Evolutionary conservation across 2,888 invertebrate species (phyloP).

Genomic region (Leptopterna dolabrata): DNA sequence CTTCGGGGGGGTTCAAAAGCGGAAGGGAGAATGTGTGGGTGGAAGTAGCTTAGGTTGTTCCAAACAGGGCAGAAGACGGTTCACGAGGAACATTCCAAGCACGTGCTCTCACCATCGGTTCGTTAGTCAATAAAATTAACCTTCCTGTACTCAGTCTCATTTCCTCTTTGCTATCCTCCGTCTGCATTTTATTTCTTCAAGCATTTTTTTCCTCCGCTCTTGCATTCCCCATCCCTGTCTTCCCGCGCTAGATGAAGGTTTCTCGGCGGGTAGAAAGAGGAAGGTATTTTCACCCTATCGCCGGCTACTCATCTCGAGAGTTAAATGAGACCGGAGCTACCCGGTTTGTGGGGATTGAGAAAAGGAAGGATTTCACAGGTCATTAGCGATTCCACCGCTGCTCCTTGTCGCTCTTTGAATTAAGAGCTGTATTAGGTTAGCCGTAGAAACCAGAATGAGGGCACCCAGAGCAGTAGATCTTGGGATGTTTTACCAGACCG

Average conservation of each 20-base stretch:
- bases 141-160: background rate
- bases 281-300: background rate
- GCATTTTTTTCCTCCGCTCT: background rate
- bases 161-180: background rate
- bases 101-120: conserved; percentile 51
- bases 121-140: conserved; percentile 57
- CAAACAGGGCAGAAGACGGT: background rate
- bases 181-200: conserved; percentile 23
- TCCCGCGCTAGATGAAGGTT: no score
- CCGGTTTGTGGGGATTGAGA: background rate
- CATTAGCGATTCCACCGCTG: background rate
- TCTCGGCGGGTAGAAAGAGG: background rate
- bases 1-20: background rate
- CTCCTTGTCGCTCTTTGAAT: background rate
- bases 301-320: background rate
- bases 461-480: no score
- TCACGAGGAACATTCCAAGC: conserved; percentile 35
- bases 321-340: background rate
- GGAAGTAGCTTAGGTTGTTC: background rate
- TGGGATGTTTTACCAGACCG: no score
- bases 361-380: background rate
- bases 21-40: background rate
- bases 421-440: background rate
- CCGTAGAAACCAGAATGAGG: no score
- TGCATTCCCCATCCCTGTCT: background rate